Base-by-base conservation (phyloP, 2,113 vertebrate species). In the Diadophis punctatus region DNA sequence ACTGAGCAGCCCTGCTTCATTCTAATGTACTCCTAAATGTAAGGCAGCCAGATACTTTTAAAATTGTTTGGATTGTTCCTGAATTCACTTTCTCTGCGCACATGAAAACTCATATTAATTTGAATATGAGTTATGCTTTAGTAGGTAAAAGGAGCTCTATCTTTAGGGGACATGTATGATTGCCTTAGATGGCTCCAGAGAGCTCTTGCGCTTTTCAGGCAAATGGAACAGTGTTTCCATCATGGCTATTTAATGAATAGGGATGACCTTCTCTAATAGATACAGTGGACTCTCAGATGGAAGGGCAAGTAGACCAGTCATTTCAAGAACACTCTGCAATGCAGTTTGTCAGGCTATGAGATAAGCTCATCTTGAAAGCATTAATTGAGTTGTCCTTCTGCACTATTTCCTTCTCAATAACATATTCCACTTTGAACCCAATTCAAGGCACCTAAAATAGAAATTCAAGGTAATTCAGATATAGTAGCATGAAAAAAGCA, bases 81-180 rank as follows among this genome's bases (percentile, higher is more conserved):
- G 85, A 46, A 93, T 94, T 92, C 93, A 94, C 88, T 94, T 86
- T 90, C 86, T 56, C 88, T 92, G 46, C 39, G 7, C 60, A 86
- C 20, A 53, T 92, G 90, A 94, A 95, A 95, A 94, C 89, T 93
- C 84, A 20, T 55, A 91, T 93, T 92, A 92, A 87, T 95, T 96
- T 95, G 93, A 14, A 90, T 86, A 8, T 5, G 7, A 93, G 25
- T 84, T 94, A 58, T 30, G 18, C 30, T 93, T 93, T 94, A 93
- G 74, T 4, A 92, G 9, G 34, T 91, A 93, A 80, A 80, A 58
- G 87, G 2, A 91, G 39, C 60, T 87, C 9, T 91, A 93, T 90
- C 11, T 87, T 95, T 58, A 85, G 87, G 84, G 18, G 1, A 43
- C 0, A 0, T 0, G 2, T 30, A 84, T 91, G 60, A 87, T 92